A percentile compares a stretch with the other conserved stretches of the same genome.
These are phyloP conservation scores for Nothoprocta pentlandii DNA, from an alignment of 2,113 vertebrate genomes.

Conservation along the genomic window DNA sequence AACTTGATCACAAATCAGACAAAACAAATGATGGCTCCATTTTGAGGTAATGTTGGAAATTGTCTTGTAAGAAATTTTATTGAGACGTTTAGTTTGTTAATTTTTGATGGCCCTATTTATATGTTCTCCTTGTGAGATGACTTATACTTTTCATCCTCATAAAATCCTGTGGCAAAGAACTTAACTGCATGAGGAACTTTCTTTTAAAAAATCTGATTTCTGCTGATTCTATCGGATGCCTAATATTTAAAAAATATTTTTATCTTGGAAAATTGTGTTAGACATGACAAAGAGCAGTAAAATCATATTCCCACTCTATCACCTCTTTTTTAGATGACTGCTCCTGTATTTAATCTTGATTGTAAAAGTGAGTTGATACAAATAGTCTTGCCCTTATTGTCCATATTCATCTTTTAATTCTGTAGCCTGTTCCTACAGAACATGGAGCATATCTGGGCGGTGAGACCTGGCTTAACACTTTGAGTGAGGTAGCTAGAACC, in stretches of 20 bases:
- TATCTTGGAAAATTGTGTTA: not conserved
- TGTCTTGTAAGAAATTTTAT: not conserved
- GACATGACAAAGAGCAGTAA: too few species aligned
- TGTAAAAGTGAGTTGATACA: not conserved
- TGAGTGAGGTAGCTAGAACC: not conserved
- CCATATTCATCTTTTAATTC: not conserved
- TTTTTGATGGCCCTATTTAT: not conserved
- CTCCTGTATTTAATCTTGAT: accelerated
- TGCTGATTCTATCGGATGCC: not conserved
- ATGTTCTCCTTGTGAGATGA: not conserved
- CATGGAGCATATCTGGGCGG: not conserved
- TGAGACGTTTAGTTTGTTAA: not conserved
- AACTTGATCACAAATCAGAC: not conserved
- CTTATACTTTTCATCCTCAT: not conserved
- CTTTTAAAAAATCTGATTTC: not conserved
- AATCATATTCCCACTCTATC: not conserved
- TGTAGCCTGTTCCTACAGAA: not conserved
- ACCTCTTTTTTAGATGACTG: not conserved
- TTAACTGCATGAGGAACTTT: not conserved
- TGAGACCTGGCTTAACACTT: not conserved
- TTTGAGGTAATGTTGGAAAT: not conserved
- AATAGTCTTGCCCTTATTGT: not conserved
- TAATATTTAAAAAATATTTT: not conserved
- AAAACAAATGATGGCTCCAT: not conserved
- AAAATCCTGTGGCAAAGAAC: not conserved